Evolutionary conservation across 2,888 invertebrate species (phyloP), one percentile per base, ranked within the genome.

Genomic region (Geophilus truncorum): DNA sequence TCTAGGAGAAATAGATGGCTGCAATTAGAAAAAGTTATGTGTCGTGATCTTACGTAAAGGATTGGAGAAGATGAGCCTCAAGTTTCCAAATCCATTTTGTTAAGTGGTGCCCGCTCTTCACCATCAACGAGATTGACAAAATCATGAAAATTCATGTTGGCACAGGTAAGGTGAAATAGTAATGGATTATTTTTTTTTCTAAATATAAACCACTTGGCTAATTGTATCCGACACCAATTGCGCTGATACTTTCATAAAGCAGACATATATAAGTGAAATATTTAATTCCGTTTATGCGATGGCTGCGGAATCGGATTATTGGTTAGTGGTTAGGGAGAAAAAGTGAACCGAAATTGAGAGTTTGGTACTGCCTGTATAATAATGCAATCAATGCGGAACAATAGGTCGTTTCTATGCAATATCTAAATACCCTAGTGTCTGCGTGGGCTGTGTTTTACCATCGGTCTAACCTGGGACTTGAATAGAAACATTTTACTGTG

Each of bases 111-210:
- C 23, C 9, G 62, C 62, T 62, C 62, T 62, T 62, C 23, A 62
- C 62, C 62, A 62, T 28, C 23, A 62, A 9, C 12, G 25, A 23
- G 62, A 62, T 28, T 62, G 62, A 25, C 45, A 28, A 62, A 62
- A 62, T 62, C 62, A 62, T 62, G 62, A 62, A 62, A 62, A 62
- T 62, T 62, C 62, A 62, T 62, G 62, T 25, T 25, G 62, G 62
- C 10, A 28, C 23, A 62, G 62, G 45, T 45, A 12, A 45, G 45
- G 25, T 23, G 25, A 15, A 62, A 62, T 62, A 62, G 28, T 45
- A 45, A 45, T 45, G 45, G 36, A 40, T 40, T 45, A 45, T 45
- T n/a, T 45, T 45, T 40, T 62, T 62, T 62, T 62, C 62, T 25
- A 62, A 62, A 62, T 62, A 57, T 28, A 45, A 45, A 45, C 45